A percentile compares a stretch with the other conserved stretches of the same genome.
Conservation (phyloP, 30 jellyfish, hydroid and myxozoan genomes). For the Clytia hemisphaerica region DNA sequence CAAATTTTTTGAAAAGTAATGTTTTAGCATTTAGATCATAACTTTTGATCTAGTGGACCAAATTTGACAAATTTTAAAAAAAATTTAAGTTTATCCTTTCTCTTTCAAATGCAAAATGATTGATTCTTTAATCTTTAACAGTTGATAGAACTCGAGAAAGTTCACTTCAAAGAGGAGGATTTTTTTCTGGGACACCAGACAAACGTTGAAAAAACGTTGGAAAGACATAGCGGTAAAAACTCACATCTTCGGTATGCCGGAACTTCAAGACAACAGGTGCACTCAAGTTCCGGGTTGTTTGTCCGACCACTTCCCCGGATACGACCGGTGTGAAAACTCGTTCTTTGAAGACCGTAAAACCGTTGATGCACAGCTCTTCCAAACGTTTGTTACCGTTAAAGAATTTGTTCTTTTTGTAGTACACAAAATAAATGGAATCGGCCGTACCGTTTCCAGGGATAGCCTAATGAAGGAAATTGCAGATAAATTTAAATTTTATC, state of each 20-base stretch:
- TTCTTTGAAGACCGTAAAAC: slow-evolving; percentile 68
- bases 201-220: not conserved
- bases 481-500: not conserved
- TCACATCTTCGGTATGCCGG: slow-evolving; percentile 51
- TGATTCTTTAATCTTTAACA: not conserved
- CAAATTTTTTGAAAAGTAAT: no score
- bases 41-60: no score
- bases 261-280: slow-evolving; percentile 73
- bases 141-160: no score
- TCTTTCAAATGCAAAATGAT: no score
- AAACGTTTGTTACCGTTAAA: slow-evolving; percentile 38
- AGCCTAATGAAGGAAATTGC: slow-evolving; percentile 10
- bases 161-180: no score
- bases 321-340: slow-evolving; percentile 71
- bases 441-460: slow-evolving; percentile 21
- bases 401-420: slow-evolving; percentile 75
- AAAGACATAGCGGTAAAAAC: no score
- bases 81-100: no score
- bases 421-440: slow-evolving; percentile 80
- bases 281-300: slow-evolving; percentile 53
- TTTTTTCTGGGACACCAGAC: not conserved
- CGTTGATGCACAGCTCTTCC: slow-evolving; percentile 57
- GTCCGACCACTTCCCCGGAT: slow-evolving; percentile 86
- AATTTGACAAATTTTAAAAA: no score
- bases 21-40: no score